Conservation (phyloP, 35 echinoderm and acorn worm species). For the Amphiura filiformis region DNA sequence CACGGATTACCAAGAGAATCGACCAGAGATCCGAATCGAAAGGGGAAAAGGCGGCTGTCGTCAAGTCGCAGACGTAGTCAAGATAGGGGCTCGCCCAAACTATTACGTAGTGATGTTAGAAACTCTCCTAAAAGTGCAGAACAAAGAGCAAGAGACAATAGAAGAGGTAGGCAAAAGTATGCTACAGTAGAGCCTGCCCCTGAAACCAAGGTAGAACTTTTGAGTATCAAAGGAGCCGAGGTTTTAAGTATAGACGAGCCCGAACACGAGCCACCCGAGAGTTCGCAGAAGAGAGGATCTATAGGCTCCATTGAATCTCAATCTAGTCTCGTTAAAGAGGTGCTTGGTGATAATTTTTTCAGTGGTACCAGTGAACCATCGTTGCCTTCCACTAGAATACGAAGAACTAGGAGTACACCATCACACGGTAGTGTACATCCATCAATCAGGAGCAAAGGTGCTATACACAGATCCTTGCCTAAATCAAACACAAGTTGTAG, state of each 20-base stretch:
- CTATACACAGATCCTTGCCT: not conserved
- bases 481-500: not conserved
- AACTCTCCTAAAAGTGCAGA: not conserved
- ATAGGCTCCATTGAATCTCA: not conserved
- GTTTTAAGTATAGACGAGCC: not conserved
- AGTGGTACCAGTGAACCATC: not conserved
- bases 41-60: not conserved
- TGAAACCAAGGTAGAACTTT: not conserved
- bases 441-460: not conserved
- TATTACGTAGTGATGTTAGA: not conserved
- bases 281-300: not conserved
- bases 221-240: not conserved
- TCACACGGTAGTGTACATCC: not conserved
- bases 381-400: not conserved
- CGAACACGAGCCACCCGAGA: not conserved
- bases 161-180: not conserved
- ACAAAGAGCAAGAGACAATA: not conserved
- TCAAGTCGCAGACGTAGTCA: not conserved
- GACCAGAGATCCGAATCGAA: not conserved
- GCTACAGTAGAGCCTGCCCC: not conserved
- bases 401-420: not conserved
- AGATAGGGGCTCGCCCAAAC: not conserved
- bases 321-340: constrained; percentile 4
- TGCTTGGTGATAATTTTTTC: not conserved
- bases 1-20: not conserved